phyloP scores from a whole-genome alignment of 2,888 invertebrate species.

The Eugnorisma glareosa region DNA sequence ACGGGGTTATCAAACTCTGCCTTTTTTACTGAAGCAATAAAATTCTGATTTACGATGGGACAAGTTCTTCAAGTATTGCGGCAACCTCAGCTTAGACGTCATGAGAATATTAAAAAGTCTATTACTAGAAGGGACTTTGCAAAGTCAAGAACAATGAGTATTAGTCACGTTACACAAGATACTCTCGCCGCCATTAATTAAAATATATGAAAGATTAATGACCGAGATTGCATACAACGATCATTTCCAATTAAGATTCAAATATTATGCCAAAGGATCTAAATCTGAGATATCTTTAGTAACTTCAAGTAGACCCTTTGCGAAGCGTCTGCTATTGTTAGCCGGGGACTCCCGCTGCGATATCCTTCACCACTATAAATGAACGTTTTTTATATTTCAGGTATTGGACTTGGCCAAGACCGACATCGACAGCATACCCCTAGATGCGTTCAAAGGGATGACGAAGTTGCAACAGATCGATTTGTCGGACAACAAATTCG shows the following conservation, averaged over 20 bases:
- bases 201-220: conserved; percentile 37
- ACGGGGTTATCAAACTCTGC: conserved; percentile 57
- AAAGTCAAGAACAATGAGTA: conserved; percentile 46
- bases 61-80: conserved; percentile 52
- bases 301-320: conserved; percentile 17
- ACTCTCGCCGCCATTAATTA: conserved; percentile 38
- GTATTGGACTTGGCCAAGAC: conserved; percentile 91
- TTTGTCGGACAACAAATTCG: conserved; percentile 91
- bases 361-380: conserved; percentile 35
- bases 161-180: conserved; percentile 33
- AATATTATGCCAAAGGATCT: conserved; percentile 18
- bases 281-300: conserved; percentile 6
- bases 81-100: conserved; percentile 27
- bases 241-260: conserved; percentile 24
- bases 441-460: conserved; percentile 88
- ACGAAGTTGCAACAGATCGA: conserved; percentile 89
- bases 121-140: conserved; percentile 31
- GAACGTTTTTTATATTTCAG: conserved; percentile 74
- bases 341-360: conserved; percentile 48
- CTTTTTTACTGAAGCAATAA: conserved; percentile 37
- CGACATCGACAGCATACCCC: conserved; percentile 90
- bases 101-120: conserved; percentile 43
- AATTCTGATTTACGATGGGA: conserved; percentile 48
- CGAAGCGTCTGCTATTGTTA: conserved; percentile 44
- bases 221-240: conserved; percentile 31